Evolutionary conservation across 2,888 invertebrate genomes (phyloP), one percentile per base, ranked within the genome.

Genomic region (Pomacea canaliculata): DNA sequence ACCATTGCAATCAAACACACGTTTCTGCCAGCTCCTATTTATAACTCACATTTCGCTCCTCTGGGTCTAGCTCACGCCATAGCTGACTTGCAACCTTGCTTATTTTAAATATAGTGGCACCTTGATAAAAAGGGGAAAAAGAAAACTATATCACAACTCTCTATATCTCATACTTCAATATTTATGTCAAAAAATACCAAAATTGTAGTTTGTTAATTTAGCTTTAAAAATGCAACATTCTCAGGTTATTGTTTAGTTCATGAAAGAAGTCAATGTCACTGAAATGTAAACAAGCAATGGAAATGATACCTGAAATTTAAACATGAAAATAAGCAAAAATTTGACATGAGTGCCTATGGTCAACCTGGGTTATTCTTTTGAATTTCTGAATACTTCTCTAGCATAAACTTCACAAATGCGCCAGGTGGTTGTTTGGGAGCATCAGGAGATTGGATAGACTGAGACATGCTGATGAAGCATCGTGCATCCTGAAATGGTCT

Each of bases 11-110:
- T 37, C 37, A 37, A 37, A 37, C 37, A 37, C 37, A 66, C 0
- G 23, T 19, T 13, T 46, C 37, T 8, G 4, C 62, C 18, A 62
- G 60, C 12, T 46, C 23, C 13, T 71, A 60, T 62, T 60, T 72
- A 27, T 8, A 51, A 77, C 76, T 77, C 69, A 84, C 84, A 78
- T 81, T 37, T 75, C 74, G 81, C 70, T 80, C 80, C 51, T 78
- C 72, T 65, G 77, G 76, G 68, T 80, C 74, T 13, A 84, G 73
- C 10, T 76, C 75, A 27, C 67, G 73, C 81, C 83, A 84, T 78
- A 79, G 79, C 59, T 76, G n/a, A 48, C 70, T 37, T 48, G 37
- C 62, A 27, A 73, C 62, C n/a, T 73, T 77, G 8, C 69, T 7
- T 10, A 63, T 23, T 27, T 63, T 63, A n/a, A n/a, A 62, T 48